Percentiles rank a stretch among this genome's conserved stretches.
Evolutionary conservation across 2,888 invertebrate genomes (phyloP).

Genomic region (Sesia apiformis): DNA sequence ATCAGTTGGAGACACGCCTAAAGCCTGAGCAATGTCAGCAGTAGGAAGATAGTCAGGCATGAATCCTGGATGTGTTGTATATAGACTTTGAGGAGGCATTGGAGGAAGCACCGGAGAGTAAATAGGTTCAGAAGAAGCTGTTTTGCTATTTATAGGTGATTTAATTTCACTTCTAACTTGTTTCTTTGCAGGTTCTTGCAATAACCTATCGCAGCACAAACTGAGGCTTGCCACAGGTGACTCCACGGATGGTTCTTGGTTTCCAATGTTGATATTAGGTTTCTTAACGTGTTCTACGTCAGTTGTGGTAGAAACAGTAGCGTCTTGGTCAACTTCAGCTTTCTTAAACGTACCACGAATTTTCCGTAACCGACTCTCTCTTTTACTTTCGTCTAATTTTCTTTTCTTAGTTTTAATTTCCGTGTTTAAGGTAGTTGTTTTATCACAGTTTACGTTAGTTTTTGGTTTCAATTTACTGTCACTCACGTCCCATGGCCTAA

Average conservation of each 20-base stretch:
- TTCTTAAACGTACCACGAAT: slow-evolving; percentile 60
- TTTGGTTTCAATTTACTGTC: slow-evolving; percentile 25
- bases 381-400: slow-evolving; percentile 35
- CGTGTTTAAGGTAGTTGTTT: slow-evolving; percentile 14
- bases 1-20: slow-evolving; percentile 62
- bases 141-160: slow-evolving; percentile 10
- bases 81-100: slow-evolving; percentile 1
- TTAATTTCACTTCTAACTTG: slow-evolving; percentile 18
- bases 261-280: slow-evolving; percentile 1
- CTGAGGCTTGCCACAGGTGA: slow-evolving; percentile 55
- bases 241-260: slow-evolving; percentile 11
- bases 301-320: slow-evolving; percentile 74
- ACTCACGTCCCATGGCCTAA: slow-evolving; percentile 77
- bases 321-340: slow-evolving; percentile 62
- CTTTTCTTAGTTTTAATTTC: slow-evolving; percentile 31
- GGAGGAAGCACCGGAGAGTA: neutral
- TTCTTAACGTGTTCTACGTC: slow-evolving; percentile 34
- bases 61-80: slow-evolving; percentile 28
- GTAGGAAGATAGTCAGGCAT: slow-evolving; percentile 53
- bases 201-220: slow-evolving; percentile 51
- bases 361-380: slow-evolving; percentile 58
- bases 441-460: slow-evolving; percentile 16
- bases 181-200: slow-evolving; percentile 31
- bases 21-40: slow-evolving; percentile 56
- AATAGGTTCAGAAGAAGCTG: slow-evolving; percentile 14